A percentile compares a stretch with the other conserved stretches of the same genome.
These are phyloP conservation scores for Alosa alosa DNA, from an alignment of 2,113 vertebrate genomes.

Conservation along the genomic window DNA sequence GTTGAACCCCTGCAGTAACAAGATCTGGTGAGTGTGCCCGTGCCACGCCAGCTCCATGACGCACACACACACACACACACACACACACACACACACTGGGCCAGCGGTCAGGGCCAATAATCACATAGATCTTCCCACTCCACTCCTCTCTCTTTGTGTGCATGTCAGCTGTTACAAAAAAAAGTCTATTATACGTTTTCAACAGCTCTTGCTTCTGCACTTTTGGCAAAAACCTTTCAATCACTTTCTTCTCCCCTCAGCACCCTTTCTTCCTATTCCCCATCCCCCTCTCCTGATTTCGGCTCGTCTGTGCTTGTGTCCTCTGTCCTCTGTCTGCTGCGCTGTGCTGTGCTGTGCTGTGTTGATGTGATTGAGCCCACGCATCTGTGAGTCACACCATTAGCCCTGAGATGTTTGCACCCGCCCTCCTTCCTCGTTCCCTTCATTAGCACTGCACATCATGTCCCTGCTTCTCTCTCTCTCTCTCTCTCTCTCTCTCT, in stretches of 20 bases:
- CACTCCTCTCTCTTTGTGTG: not conserved
- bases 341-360: not conserved
- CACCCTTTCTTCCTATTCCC: too few relatives aligned
- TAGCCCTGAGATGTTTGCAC: not conserved
- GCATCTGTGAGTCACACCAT: not conserved
- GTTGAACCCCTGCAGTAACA: slow-evolving; percentile 98
- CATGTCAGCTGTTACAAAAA: not conserved
- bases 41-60: not conserved
- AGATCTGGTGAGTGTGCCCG: slow-evolving; percentile 85
- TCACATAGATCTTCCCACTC: not conserved
- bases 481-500: not conserved
- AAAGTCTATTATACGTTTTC: not conserved
- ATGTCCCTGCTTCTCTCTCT: not conserved
- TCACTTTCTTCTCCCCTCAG: not conserved
- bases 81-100: too few relatives aligned
- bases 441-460: not conserved
- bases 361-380: not conserved
- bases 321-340: too few relatives aligned
- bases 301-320: not conserved
- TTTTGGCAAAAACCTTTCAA: not conserved
- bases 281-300: too few relatives aligned
- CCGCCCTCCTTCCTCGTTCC: not conserved
- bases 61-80: too few relatives aligned
- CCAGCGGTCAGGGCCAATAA: not conserved
- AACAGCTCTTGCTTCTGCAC: not conserved